Evolutionary conservation across 2,797 vertebrate species (phyloP).

Genomic region (Enoplosus armatus): DNA sequence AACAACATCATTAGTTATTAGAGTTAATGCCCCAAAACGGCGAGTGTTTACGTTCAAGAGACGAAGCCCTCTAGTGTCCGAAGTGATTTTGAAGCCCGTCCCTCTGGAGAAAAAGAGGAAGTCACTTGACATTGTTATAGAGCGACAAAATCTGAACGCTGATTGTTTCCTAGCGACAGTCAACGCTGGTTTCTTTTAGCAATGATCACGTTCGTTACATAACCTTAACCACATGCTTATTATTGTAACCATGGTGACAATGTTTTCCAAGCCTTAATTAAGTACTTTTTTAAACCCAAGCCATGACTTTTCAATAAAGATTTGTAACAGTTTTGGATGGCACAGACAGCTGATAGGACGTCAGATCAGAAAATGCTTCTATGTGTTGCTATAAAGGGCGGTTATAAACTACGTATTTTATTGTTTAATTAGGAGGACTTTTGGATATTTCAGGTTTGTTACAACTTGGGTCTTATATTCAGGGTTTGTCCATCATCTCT

Average conservation of each 20-base stretch:
- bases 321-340: neutral
- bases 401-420: too few species aligned
- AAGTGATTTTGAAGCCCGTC: neutral
- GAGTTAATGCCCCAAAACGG: neutral
- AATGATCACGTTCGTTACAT: neutral
- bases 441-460: neutral
- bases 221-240: neutral
- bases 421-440: neutral
- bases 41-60: neutral
- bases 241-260: neutral
- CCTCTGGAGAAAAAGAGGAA: neutral
- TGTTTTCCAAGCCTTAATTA: neutral
- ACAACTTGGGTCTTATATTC: neutral
- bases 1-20: neutral
- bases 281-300: neutral
- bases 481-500: neutral
- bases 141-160: neutral
- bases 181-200: neutral
- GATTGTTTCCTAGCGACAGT: neutral
- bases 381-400: too few species aligned
- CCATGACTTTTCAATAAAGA: too few species aligned
- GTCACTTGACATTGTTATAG: neutral
- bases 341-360: too few species aligned
- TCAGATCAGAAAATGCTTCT: too few species aligned
- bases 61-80: neutral